Evolutionary conservation across 2,888 invertebrate species (phyloP).

Genomic region (Adela reaumurella): DNA sequence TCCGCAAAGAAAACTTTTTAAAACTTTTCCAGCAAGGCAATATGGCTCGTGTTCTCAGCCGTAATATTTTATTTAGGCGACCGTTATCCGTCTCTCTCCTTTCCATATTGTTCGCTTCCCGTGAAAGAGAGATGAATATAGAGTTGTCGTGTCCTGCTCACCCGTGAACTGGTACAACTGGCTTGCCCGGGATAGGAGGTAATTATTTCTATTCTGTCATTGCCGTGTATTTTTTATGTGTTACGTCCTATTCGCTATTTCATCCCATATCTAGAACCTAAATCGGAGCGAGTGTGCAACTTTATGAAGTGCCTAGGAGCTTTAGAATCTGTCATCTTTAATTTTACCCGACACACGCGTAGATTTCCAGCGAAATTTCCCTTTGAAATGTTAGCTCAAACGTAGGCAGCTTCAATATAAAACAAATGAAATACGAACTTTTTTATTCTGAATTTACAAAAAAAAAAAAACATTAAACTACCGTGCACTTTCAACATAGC

Average conservation of each 20-base stretch:
- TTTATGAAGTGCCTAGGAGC: too few species aligned
- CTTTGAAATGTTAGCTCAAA: too few species aligned
- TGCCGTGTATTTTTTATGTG: slow-evolving; percentile 51
- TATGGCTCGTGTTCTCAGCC: slow-evolving; percentile 57
- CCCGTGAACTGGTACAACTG: slow-evolving; percentile 23
- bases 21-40: slow-evolving; percentile 58
- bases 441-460: too few species aligned
- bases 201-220: slow-evolving; percentile 58
- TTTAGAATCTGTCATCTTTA: too few species aligned
- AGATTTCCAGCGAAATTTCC: too few species aligned
- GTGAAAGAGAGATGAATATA: slow-evolving; percentile 27
- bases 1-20: slow-evolving; percentile 59
- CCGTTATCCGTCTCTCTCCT: slow-evolving; percentile 35
- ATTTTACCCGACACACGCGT: too few species aligned
- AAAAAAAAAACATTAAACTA: too few species aligned
- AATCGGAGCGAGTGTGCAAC: too few species aligned
- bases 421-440: too few species aligned
- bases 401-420: too few species aligned
- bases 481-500: too few species aligned
- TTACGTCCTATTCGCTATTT: background rate
- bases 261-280: too few species aligned
- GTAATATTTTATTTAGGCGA: slow-evolving; percentile 55
- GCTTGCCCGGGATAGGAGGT: slow-evolving; percentile 54
- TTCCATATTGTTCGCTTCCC: slow-evolving; percentile 17
- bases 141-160: slow-evolving; percentile 20